Conservation (phyloP, 2,888 invertebrate species). For the Nemurella pictetii region DNA sequence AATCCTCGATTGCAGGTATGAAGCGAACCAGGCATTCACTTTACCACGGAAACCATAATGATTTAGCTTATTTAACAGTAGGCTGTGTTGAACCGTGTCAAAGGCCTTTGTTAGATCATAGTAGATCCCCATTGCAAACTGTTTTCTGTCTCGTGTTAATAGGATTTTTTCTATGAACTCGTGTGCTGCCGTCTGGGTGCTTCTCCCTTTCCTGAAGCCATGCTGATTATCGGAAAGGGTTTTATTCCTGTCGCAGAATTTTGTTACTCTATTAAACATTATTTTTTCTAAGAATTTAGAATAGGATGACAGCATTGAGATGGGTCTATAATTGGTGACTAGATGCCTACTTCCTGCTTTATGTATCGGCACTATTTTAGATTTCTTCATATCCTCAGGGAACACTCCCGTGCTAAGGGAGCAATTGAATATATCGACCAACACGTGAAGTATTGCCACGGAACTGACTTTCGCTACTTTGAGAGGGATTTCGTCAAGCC, state of each 20-base stretch:
- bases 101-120: constrained; percentile 37
- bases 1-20: constrained; percentile 26
- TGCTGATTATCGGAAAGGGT: constrained; percentile 28
- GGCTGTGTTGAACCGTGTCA: constrained; percentile 34
- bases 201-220: constrained; percentile 31
- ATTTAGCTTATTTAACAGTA: constrained; percentile 29
- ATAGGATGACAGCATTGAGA: constrained; percentile 32
- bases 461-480: constrained; percentile 16
- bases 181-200: constrained; percentile 27
- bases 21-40: constrained; percentile 7
- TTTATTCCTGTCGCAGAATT: constrained; percentile 11
- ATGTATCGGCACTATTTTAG: constrained; percentile 31
- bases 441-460: constrained; percentile 12
- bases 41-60: constrained; percentile 31
- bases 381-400: constrained; percentile 34
- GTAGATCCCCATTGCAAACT: constrained; percentile 19
- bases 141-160: neutral
- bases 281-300: constrained; percentile 36
- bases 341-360: constrained; percentile 26
- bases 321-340: constrained; percentile 35
- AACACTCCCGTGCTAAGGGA: constrained; percentile 14
- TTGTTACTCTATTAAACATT: neutral
- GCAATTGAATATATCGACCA: constrained; percentile 35
- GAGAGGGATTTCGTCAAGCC: constrained; percentile 25
- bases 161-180: neutral